Evolutionary conservation across 1,140 invertebrate species (phyloP), one percentile per base, ranked within the genome.

Genomic region (Nephila pilipes): DNA sequence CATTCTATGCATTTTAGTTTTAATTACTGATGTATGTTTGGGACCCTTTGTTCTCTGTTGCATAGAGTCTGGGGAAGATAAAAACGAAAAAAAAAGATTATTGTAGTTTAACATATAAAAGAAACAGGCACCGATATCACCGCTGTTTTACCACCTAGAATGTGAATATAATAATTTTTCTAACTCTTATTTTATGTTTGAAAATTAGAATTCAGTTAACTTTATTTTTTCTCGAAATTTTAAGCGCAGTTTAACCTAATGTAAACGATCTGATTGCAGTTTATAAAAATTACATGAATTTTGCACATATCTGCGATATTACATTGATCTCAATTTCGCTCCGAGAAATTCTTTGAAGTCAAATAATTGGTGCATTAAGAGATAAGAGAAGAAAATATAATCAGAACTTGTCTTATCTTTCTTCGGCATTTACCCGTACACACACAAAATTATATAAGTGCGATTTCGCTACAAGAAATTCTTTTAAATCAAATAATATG

Each of bases 11-110:
- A 57, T 55, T 55, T 38, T 55, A 83, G 22, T 83, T 54, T 55
- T 83, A 83, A 83, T 83, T 83, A 55, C 54, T 83, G 20, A 25
- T 25, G 16, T 65, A 46, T 8, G 38, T 58, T 58, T 58, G 57
- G 0, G 22, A 1, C 22, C 22, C 65, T 75, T 75, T 20, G 65
- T 32, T 75, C 65, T 32, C 32, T n/a, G n/a, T n/a, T n/a, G n/a
- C n/a, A n/a, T 29, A 20, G 65, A 36, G 29, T 25, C 60, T 12
- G 8, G 60, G 18, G 29, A 36, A 75, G 14, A 29, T 29, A 75
- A 14, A 2, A 32, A n/a, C n/a, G n/a, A n/a, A n/a, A 16, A 32
- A 5, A 20, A 6, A 16, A 22, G 18, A 16, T 18, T 75, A 32
- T 75, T 36, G 65, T 69, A 29, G 1, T 75, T 32, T 6, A 36